Evolutionary conservation across 1,140 invertebrate genomes (phyloP).

Genomic region (Rhizoglyphus robini): DNA sequence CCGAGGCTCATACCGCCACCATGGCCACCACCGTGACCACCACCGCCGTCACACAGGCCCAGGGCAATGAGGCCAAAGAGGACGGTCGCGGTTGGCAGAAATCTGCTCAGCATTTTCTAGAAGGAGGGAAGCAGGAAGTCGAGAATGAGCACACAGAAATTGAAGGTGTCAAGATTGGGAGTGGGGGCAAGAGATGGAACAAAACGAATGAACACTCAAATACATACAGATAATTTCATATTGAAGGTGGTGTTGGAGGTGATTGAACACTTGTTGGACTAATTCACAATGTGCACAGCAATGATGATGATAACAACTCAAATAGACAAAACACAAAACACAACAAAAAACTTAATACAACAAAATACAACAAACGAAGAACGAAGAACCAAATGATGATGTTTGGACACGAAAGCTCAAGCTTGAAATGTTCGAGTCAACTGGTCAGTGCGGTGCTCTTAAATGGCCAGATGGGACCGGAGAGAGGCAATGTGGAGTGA

Average conservation of each 20-base stretch:
- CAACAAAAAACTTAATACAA: too few species aligned
- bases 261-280: neutral
- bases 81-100: neutral
- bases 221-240: neutral
- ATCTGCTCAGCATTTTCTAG: neutral
- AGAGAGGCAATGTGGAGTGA: neutral
- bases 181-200: too few species aligned
- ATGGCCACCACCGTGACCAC: neutral
- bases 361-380: too few species aligned
- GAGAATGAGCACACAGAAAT: neutral
- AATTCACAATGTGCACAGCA: too few species aligned
- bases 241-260: neutral
- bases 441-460: slow-evolving; percentile 7
- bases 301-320: too few species aligned
- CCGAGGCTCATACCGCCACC: neutral
- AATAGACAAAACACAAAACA: too few species aligned
- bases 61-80: neutral
- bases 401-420: too few species aligned
- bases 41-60: neutral
- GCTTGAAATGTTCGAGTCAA: neutral
- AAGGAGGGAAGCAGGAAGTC: neutral
- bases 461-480: neutral
- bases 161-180: neutral
- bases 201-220: neutral
- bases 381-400: too few species aligned